Percentiles rank a stretch among this genome's conserved stretches.
Evolutionary conservation across 2,888 invertebrate species (phyloP).

Genomic region (Pandemis corylana): DNA sequence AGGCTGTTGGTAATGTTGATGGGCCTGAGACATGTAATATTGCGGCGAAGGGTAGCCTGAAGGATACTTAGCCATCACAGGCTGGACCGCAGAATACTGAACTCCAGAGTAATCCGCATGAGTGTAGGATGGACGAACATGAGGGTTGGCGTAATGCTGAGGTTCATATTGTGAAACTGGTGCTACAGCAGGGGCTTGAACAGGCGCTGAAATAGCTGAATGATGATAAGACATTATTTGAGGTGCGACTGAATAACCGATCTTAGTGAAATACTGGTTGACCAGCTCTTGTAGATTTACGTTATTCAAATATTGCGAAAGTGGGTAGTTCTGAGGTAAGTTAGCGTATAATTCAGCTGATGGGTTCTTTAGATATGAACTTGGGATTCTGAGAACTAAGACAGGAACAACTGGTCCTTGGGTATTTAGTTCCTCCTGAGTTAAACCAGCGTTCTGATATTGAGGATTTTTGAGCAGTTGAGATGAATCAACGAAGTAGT

Average conservation of each 20-base stretch:
- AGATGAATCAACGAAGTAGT: conserved; percentile 76
- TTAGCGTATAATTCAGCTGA: conserved; percentile 83
- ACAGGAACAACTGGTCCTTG: conserved; percentile 83
- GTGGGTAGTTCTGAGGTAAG: conserved; percentile 82
- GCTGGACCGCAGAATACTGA: conserved; percentile 79
- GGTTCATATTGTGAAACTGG: conserved; percentile 57
- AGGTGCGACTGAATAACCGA: conserved; percentile 72
- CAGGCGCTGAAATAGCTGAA: conserved; percentile 51
- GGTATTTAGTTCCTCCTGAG: conserved; percentile 74
- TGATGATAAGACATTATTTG: conserved; percentile 71
- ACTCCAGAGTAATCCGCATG: conserved; percentile 76
- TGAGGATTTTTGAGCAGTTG: conserved; percentile 76
- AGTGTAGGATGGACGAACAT: conserved; percentile 74
- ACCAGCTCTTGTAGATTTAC: conserved; percentile 84
- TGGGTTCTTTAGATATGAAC: conserved; percentile 82
- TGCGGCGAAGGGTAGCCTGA: conserved; percentile 64
- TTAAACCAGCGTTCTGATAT: conserved; percentile 80
- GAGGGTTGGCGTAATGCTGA: conserved; percentile 72
- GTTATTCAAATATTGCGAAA: conserved; percentile 81
- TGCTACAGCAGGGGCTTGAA: conserved; percentile 47
- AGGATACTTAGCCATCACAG: conserved; percentile 80
- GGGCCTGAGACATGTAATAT: conserved; percentile 62
- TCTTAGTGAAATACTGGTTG: conserved; percentile 80
- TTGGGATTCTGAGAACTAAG: conserved; percentile 84
- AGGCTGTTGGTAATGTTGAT: conserved; percentile 66